phyloP scores from a whole-genome alignment of 2,113 vertebrate species.

The Zosterops hypoxanthus region DNA sequence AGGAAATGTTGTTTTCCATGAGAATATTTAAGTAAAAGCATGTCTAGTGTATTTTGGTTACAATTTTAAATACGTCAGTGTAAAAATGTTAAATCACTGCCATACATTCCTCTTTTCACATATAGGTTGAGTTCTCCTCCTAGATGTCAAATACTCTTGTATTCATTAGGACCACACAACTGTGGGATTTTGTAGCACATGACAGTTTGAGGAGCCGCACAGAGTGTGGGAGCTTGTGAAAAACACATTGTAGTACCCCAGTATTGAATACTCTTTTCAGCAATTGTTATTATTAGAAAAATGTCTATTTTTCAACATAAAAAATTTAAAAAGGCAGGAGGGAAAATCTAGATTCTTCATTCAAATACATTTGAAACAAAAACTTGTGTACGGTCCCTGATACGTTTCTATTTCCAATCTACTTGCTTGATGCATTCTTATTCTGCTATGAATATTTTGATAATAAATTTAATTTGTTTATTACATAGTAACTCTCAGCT shows the following conservation, averaged over 20 bases:
- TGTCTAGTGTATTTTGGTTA: neutral
- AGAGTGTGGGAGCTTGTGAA: neutral
- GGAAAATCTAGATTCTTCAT: neutral
- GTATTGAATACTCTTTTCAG: neutral
- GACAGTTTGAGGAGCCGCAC: neutral
- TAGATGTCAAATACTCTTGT: neutral
- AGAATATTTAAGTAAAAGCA: neutral
- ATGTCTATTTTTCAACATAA: neutral
- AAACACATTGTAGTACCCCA: neutral
- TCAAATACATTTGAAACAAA: neutral
- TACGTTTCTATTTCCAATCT: neutral
- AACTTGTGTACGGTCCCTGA: neutral
- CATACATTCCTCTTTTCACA: neutral
- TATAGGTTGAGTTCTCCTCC: neutral
- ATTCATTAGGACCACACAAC: neutral
- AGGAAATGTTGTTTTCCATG: neutral
- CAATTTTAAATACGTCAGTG: neutral
- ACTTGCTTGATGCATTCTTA: neutral
- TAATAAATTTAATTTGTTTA: neutral
- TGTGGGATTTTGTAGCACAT: neutral
- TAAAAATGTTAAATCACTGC: neutral
- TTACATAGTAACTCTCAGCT: neutral
- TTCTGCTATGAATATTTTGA: neutral
- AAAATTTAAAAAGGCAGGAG: neutral
- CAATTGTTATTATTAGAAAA: neutral